Percentiles rank a stretch among this genome's conserved stretches.
These are phyloP conservation scores for Phylloscopus trochiloides DNA, from an alignment of 2,113 vertebrate species.

Conservation along the genomic window DNA sequence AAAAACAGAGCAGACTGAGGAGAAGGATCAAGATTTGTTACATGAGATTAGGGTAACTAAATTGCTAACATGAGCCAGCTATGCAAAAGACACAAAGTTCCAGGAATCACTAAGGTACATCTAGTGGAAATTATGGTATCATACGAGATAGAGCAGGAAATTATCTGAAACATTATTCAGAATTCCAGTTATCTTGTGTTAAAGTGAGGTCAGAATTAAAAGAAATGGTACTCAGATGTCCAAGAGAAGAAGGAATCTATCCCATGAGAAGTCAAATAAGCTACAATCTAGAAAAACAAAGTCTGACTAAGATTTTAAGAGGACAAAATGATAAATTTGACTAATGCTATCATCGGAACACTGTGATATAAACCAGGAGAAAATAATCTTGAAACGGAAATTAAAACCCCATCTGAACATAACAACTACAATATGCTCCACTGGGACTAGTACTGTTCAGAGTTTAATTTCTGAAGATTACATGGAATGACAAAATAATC, in stretches of 20 bases:
- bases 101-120: slow-evolving; percentile 18
- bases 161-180: background rate
- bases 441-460: background rate
- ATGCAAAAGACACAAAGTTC: background rate
- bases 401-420: background rate
- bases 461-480: background rate
- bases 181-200: slow-evolving; percentile 25
- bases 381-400: background rate
- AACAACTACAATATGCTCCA: background rate
- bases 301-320: slow-evolving; percentile 5
- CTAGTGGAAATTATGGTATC: slow-evolving; percentile 6
- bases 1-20: background rate
- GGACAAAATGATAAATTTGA: background rate
- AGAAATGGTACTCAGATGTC: background rate
- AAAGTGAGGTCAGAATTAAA: slow-evolving; percentile 31
- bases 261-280: slow-evolving; percentile 26
- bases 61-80: background rate
- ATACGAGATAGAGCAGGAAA: background rate
- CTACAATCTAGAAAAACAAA: slow-evolving; percentile 14
- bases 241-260: slow-evolving; percentile 7
- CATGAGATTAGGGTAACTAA: background rate
- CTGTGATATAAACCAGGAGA: background rate
- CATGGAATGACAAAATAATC: background rate
- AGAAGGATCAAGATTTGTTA: background rate
- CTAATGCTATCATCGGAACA: background rate